Evolutionary conservation across 2,797 vertebrate genomes (phyloP), one percentile per base, ranked within the genome.

Genomic region (Anguilla marmorata): DNA sequence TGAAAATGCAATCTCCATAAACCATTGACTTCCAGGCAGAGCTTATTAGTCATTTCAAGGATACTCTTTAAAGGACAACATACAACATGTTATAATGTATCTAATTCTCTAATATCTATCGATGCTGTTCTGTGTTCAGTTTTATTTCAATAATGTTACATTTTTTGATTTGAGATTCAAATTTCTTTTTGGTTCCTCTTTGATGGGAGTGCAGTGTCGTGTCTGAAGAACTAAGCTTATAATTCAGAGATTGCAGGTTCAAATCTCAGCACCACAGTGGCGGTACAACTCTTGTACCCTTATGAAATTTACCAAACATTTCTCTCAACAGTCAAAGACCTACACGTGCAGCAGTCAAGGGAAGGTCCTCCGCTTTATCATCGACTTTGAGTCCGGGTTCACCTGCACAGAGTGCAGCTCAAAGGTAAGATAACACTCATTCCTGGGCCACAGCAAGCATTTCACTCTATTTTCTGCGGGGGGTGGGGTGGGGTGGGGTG

Each of bases 341-440:
- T 98, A 98, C 91, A 91, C 92, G 90, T 98, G 98, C 96, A 97
- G 96, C 93, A 97, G 96, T 94, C 97, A 97, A 94, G 97, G 98
- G 88, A 97, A 94, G 52, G 88, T 92, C 2, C 92, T 98, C 74
- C 95, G 96, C 93, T 98, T 99, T 94, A 98, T 96, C 0, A 85
- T 99, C 1, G 98, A 99, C 93, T 98, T 99, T 88, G 93, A 95
- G 48, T 94, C 96, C 41, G 98, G 98, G 89, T 98, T 99, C 95
- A 97, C 96, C 90, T 99, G 98, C 94, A 97, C 96, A 63, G 96
- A 99, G 90, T 95, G 93, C 89, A 93, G 95, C 92, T 97, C 97
- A 41, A 97, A 98, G 97, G 98, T 99, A 94, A 96, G 94, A 63
- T 58, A 37, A 87, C 16, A 48, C 33, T 0, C 11, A 85, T 12